Conservation (phyloP, 2,888 invertebrate species). For the Aphodius sticticus region DNA sequence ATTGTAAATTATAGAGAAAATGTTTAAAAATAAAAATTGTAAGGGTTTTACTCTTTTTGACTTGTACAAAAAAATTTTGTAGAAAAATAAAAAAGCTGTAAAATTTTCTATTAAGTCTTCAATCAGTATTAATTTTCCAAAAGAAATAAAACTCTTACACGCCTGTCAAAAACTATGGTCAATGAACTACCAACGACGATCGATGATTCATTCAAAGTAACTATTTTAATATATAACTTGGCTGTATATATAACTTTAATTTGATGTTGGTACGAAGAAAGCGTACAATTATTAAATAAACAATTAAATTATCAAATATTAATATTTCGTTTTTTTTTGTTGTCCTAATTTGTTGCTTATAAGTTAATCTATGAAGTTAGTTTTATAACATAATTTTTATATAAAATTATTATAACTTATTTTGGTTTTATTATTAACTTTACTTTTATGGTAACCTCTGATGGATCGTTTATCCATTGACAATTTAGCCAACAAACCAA, state of each 20-base stretch:
- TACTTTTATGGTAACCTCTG: not conserved
- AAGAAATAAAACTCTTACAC: conserved; percentile 37
- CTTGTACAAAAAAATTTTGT: conserved; percentile 54
- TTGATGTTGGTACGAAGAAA: conserved; percentile 59
- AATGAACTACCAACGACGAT: conserved; percentile 42
- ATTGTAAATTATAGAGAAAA: conserved; percentile 31
- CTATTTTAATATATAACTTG: conserved; percentile 60
- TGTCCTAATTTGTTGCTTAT: not conserved
- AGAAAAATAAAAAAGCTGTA: conserved; percentile 48
- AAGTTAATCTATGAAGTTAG: not conserved
- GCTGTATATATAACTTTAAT: conserved; percentile 58
- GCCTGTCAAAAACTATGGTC: conserved; percentile 37
- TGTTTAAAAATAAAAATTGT: conserved; percentile 37
- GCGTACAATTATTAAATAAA: conserved; percentile 57
- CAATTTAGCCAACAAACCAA: too few species aligned
- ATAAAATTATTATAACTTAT: not conserved
- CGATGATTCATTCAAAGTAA: conserved; percentile 45
- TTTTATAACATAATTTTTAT: not conserved
- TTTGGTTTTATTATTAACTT: not conserved
- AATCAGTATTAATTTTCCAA: conserved; percentile 55
- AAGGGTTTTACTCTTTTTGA: conserved; percentile 45
- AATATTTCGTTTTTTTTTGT: conserved; percentile 29
- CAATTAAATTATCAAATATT: conserved; percentile 33
- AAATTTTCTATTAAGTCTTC: conserved; percentile 37
- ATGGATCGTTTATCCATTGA: not conserved